A percentile compares a stretch with the other conserved stretches of the same genome.
Evolutionary conservation across 1,140 invertebrate species (phyloP).

Genomic region (Littorina saxatilis): DNA sequence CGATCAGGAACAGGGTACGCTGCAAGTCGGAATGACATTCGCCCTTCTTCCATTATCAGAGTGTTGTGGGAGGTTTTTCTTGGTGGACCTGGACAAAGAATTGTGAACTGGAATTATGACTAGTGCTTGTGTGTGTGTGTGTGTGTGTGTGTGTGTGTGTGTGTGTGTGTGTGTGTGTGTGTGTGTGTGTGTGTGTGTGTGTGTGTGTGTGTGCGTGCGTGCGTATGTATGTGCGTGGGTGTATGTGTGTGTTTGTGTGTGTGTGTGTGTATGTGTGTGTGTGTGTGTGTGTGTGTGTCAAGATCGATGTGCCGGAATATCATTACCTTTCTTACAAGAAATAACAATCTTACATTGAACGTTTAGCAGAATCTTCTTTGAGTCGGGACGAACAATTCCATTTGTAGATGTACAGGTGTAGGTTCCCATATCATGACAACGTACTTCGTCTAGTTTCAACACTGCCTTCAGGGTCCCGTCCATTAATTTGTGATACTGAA

Average conservation of each 20-base stretch:
- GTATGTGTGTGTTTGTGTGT: too few relatives aligned
- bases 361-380: too few relatives aligned
- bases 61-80: not conserved
- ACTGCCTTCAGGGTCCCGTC: not conserved
- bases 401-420: not conserved
- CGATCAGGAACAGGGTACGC: too few relatives aligned
- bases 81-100: not conserved
- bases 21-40: too few relatives aligned
- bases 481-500: too few relatives aligned
- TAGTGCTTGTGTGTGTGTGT: slow-evolving; percentile 6
- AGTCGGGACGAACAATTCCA: not conserved
- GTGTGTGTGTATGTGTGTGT: too few relatives aligned
- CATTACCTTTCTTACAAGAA: too few relatives aligned
- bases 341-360: too few relatives aligned
- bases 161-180: not conserved
- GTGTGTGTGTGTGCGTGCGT: slow-evolving; percentile 18
- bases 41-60: not conserved
- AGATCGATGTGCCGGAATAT: too few relatives aligned
- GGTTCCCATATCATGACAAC: not conserved
- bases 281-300: not conserved
- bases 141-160: slow-evolving; percentile 14
- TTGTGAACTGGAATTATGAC: not conserved
- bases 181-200: not conserved
- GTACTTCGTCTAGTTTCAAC: not conserved
- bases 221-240: too few relatives aligned